Evolutionary conservation across 2,113 vertebrate genomes (phyloP).

Genomic region (Carassius carassius): DNA sequence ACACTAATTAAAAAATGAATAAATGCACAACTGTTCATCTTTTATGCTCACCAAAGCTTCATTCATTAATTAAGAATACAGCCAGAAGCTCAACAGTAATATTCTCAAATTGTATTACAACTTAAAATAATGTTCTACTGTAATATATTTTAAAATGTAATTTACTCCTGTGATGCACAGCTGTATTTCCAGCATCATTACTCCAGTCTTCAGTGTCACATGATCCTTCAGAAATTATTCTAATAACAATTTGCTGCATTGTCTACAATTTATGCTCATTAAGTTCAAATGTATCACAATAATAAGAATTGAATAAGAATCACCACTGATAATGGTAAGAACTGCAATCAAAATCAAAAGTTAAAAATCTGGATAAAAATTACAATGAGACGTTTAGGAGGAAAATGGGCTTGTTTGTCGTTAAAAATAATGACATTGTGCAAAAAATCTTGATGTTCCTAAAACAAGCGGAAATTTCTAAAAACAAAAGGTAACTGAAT

Average conservation of each 20-base stretch:
- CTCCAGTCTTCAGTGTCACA: too few relatives aligned
- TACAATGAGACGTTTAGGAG: neutral
- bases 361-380: neutral
- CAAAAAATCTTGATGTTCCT: neutral
- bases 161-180: too few relatives aligned
- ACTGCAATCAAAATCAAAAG: neutral
- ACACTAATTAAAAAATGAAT: neutral
- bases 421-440: neutral
- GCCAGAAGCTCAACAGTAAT: neutral
- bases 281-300: too few relatives aligned
- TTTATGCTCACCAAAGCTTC: too few relatives aligned
- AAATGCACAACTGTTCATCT: neutral
- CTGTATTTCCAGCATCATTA: too few relatives aligned
- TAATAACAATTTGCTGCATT: too few relatives aligned
- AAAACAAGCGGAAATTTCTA: neutral
- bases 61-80: too few relatives aligned
- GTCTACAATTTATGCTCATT: too few relatives aligned
- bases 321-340: neutral
- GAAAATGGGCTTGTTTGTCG: neutral
- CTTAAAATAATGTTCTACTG: too few relatives aligned
- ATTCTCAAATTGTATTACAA: neutral
- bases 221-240: too few relatives aligned
- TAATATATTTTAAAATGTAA: too few relatives aligned
- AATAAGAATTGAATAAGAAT: neutral
- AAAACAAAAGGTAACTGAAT: neutral